Base-by-base conservation (phyloP, 2,113 vertebrate species). In the Oncorhynchus keta region DNA sequence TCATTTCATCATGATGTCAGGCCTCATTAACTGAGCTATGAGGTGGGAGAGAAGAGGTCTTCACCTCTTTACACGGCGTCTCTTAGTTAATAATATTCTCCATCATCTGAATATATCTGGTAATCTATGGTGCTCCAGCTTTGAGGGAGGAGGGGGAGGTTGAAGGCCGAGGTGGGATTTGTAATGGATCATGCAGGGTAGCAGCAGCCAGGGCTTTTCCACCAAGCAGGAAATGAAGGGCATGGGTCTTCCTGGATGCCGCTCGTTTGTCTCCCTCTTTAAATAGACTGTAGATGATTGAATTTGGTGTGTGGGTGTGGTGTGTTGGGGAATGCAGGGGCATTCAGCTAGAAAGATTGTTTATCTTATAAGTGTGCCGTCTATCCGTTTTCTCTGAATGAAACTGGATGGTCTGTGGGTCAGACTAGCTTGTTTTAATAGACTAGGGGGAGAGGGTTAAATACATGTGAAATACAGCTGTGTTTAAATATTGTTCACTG, bases 1-100 rank as follows among this genome's bases (percentile, higher is more conserved):
- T 45, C 2, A 45, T 45, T 45, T 11, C 8, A 11, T 45, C 39
- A 45, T 55, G 59, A 5, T 22, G 59, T 67, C 78, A 80, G 84
- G 88, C 82, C 79, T 79, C 86, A 89, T 92, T 91, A 90, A 77
- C 81, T 72, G 51, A 75, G 83, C 86, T 84, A 90, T 89, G 85
- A 90, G 84, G 75, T 84, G 80, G 85, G 26, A 72, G 77, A 45
- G 79, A 75, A 32, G 76, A 90, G 82, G 86, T 84, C 84, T 82
- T 83, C 86, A 88, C 87, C 87, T 88, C 39, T 45, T 45, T 45
- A 11, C 9, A 11, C 9, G 9, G 39, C 39, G 2, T 11, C 39
- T 45, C 86, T 83, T 80, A 84, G 84, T 89, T 88, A 86, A 85
- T 86, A 83, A 76, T 82, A 74, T 78, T 49, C 77, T 84, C 6